Base-by-base conservation (phyloP, 2,888 invertebrate species). In the Andrena bucephala region DNA sequence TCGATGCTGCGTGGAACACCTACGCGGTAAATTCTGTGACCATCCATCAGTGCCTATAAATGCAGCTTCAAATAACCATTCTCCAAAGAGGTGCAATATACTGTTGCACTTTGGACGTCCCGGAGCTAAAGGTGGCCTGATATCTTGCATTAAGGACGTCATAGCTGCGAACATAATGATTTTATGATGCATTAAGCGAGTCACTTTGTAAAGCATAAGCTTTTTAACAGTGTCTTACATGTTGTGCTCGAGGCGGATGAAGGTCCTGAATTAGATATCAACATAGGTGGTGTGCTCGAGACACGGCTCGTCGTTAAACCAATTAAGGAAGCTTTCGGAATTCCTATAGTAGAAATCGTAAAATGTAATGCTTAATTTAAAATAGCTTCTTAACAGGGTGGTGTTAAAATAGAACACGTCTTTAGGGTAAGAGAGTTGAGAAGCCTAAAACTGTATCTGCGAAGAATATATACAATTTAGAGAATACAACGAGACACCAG, bases 31-130 rank as follows among this genome's bases (percentile, higher is more conserved):
- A 90, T 94, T 95, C 87, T 95, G 94, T 3, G 95, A 91, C 95
- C 95, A 95, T 60, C 94, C 93, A 31, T 96, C 96, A 63, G 97
- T 97, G 2, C 98, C 98, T 89, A 98, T 97, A 88, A 99, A 97
- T 2, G 99, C 97, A 5, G 99, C 99, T 94, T 99, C 99, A 93
- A 99, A 99, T 84, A 99, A 95, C 99, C 99, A 99, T 92, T 98
- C 97, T 1, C 99, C 99, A 94, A 99, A 99, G 87, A 99, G 95
- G 94, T 99, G 99, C 77, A 99, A 95, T 93, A 99, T 97, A 85
- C 99, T 99, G 94, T 99, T 99, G 90, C 98, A 98, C 92, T 98
- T 98, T 27, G 99, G 98, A 75, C 99, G 95, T 36, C 96, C 95
- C 24, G 96, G 96, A 0, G 97, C 97, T 85, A 97, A 94, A 0